Evolutionary conservation across 2,888 invertebrate species (phyloP).

Genomic region (Elysia crispata): DNA sequence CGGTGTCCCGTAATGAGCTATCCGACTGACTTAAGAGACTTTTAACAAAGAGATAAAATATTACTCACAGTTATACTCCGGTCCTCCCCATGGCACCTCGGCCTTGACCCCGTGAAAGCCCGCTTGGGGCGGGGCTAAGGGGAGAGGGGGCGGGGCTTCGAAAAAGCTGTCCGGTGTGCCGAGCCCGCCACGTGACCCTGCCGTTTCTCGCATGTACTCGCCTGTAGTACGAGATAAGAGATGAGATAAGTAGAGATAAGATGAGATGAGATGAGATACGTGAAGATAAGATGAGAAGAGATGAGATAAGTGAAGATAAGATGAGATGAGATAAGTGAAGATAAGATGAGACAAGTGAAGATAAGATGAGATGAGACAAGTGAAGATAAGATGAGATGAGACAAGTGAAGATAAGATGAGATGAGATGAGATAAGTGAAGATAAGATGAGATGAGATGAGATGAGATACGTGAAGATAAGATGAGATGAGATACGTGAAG

Average conservation of each 20-base stretch:
- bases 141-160: constrained; percentile 9
- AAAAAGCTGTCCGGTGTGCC: constrained; percentile 23
- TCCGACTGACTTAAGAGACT: not conserved
- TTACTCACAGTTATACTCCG: constrained; percentile 21
- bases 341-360: too few species aligned
- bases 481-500: too few species aligned
- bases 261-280: too few species aligned
- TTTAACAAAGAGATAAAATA: not conserved
- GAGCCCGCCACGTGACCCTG: not conserved
- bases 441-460: too few species aligned
- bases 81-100: constrained; percentile 32
- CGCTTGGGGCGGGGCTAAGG: constrained; percentile 3
- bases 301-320: not conserved
- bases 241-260: too few species aligned
- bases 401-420: too few species aligned
- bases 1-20: too few species aligned
- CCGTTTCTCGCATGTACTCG: constrained; percentile 30
- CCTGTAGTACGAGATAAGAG: not conserved
- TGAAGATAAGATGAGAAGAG: not conserved
- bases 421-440: too few species aligned
- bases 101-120: constrained; percentile 42
- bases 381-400: too few species aligned
- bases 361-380: too few species aligned
- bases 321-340: not conserved
- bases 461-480: too few species aligned